Evolutionary conservation across 2,113 vertebrate species (phyloP).

Genomic region (Rhinichthys klamathensis): DNA sequence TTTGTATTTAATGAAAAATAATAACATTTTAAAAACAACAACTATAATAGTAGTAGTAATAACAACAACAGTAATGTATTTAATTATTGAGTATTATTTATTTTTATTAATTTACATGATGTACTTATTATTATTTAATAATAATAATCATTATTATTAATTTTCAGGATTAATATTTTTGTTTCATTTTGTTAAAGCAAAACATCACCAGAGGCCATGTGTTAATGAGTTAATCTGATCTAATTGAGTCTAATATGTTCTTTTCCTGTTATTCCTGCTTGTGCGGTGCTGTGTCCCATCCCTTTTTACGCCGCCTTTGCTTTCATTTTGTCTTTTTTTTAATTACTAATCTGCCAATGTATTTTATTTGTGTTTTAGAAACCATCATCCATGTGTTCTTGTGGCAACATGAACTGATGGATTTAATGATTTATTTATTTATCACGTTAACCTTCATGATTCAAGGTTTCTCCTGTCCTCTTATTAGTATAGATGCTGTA

Average conservation of each 20-base stretch:
- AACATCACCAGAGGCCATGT: background rate
- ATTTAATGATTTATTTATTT: background rate
- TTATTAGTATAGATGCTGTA: background rate
- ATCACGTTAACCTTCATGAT: background rate
- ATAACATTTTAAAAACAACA: no score
- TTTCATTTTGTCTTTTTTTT: background rate
- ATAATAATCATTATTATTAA: background rate
- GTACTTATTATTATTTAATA: no score
- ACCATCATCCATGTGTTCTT: background rate
- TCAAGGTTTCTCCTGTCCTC: background rate
- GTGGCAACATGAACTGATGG: conserved; percentile 3
- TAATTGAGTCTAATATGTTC: background rate
- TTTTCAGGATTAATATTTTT: no score
- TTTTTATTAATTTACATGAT: no score
- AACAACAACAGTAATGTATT: no score
- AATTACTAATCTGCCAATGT: background rate
- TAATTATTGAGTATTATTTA: no score
- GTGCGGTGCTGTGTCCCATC: background rate
- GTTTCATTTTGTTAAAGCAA: background rate
- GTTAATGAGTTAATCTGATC: background rate
- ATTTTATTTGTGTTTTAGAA: background rate
- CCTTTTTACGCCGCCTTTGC: background rate
- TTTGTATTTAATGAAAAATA: no score
- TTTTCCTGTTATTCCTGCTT: background rate
- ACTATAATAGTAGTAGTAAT: no score